Percentiles rank a stretch among this genome's conserved stretches.
Conservation (phyloP, 2,888 invertebrate species). For the Argyresthia goedartella region DNA sequence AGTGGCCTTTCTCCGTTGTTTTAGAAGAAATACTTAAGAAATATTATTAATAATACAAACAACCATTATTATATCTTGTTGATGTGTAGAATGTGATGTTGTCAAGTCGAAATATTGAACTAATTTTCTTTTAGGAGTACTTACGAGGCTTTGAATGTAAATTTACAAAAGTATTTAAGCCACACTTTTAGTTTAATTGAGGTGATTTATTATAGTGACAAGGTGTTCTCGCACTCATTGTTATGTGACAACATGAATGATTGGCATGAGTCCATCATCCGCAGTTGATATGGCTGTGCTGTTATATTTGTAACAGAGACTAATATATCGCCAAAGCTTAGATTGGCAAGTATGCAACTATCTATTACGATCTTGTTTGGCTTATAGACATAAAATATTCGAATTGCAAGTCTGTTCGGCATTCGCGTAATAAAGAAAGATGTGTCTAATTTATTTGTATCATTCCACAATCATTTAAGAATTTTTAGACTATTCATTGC, state of each 20-base stretch:
- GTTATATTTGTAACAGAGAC: conserved; percentile 15
- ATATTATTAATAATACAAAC: conserved; percentile 26
- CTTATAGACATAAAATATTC: conserved; percentile 34
- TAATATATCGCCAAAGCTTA: conserved; percentile 1
- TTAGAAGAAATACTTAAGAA: conserved; percentile 23
- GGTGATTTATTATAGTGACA: conserved; percentile 17
- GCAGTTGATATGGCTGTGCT: conserved; percentile 54
- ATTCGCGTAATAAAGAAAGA: conserved; percentile 15
- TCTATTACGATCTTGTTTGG: conserved; percentile 9
- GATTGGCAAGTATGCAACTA: neutral
- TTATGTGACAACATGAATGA: conserved; percentile 10
- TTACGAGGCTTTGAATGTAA: conserved; percentile 5
- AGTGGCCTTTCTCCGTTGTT: conserved; percentile 30
- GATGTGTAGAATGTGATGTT: conserved; percentile 23
- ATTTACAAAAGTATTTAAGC: conserved; percentile 44
- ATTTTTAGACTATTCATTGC: too few relatives aligned
- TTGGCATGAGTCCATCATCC: conserved; percentile 40
- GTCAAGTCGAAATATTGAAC: neutral
- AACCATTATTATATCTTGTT: conserved; percentile 20
- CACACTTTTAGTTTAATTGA: conserved; percentile 28
- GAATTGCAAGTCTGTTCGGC: conserved; percentile 45
- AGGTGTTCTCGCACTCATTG: conserved; percentile 16
- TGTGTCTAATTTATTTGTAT: too few relatives aligned
- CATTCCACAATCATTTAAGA: too few relatives aligned
- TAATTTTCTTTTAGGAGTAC: neutral